A percentile compares a stretch with the other conserved stretches of the same genome.
phyloP scores from a whole-genome alignment of 2,113 vertebrate species.

The Engraulis encrasicolus region DNA sequence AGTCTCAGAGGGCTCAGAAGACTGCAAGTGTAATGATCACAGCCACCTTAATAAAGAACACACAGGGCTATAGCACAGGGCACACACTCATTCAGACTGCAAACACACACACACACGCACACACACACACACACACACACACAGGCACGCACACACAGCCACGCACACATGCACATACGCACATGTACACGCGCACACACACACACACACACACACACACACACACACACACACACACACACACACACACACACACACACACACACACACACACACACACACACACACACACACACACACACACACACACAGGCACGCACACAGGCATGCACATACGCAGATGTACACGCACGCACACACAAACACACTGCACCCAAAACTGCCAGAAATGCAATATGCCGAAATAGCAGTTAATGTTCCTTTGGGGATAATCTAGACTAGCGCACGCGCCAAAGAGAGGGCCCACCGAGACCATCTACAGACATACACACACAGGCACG shows the following conservation, averaged over 20 bases:
- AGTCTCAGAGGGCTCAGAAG: background rate
- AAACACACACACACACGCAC: background rate
- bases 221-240: background rate
- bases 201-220: background rate
- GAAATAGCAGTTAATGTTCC: background rate
- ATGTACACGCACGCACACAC: background rate
- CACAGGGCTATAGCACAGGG: background rate
- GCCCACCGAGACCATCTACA: background rate
- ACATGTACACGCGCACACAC: background rate
- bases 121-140: background rate
- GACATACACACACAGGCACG: no score
- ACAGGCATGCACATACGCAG: background rate
- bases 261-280: background rate
- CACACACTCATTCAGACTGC: background rate
- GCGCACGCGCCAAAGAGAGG: background rate
- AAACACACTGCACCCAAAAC: background rate
- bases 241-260: background rate
- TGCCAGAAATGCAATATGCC: background rate
- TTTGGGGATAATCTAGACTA: background rate
- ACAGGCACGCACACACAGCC: background rate
- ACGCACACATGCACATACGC: no score
- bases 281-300: background rate
- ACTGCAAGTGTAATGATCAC: background rate
- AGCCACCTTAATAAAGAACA: background rate
- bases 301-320: no score